Evolutionary conservation across 2,888 invertebrate species (phyloP).

Genomic region (Nemotelus pantherinus): DNA sequence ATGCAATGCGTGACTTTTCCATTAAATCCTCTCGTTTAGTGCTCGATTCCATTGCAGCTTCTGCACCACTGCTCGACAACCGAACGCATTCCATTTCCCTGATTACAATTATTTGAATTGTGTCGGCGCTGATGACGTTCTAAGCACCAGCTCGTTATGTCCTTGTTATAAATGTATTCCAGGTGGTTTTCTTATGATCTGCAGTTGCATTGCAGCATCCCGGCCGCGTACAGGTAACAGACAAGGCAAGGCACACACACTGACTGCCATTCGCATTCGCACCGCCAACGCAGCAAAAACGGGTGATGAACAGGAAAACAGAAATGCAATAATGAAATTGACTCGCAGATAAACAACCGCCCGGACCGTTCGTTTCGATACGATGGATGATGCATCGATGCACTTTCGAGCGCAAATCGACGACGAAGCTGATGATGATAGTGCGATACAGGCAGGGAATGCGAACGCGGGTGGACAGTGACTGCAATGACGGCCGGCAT

Average conservation of each 20-base stretch:
- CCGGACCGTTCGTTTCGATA: not conserved
- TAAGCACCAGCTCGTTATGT: slow-evolving; percentile 40
- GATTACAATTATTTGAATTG: slow-evolving; percentile 7
- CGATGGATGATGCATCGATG: not conserved
- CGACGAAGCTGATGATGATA: slow-evolving; percentile 11
- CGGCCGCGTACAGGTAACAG: not conserved
- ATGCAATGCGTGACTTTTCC: too few species aligned
- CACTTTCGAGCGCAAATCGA: slow-evolving; percentile 14
- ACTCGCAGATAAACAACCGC: slow-evolving; percentile 26
- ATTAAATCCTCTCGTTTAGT: too few species aligned
- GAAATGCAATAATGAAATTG: slow-evolving; percentile 40
- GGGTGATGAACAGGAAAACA: slow-evolving; percentile 39
- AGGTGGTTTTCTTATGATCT: slow-evolving; percentile 33
- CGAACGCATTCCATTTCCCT: not conserved
- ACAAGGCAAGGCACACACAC: not conserved
- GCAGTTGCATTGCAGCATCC: not conserved
- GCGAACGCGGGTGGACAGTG: slow-evolving; percentile 3
- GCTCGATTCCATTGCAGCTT: too few species aligned
- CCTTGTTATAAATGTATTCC: slow-evolving; percentile 23
- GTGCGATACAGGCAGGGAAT: not conserved
- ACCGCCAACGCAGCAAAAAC: slow-evolving; percentile 39
- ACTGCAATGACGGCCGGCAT: not conserved
- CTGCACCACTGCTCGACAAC: too few species aligned
- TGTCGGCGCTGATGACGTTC: slow-evolving; percentile 15
- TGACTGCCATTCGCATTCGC: not conserved